Percentiles rank a stretch among this genome's conserved stretches.
phyloP scores from a whole-genome alignment of 2,888 invertebrate genomes.

The Epistrophe grossulariae region DNA sequence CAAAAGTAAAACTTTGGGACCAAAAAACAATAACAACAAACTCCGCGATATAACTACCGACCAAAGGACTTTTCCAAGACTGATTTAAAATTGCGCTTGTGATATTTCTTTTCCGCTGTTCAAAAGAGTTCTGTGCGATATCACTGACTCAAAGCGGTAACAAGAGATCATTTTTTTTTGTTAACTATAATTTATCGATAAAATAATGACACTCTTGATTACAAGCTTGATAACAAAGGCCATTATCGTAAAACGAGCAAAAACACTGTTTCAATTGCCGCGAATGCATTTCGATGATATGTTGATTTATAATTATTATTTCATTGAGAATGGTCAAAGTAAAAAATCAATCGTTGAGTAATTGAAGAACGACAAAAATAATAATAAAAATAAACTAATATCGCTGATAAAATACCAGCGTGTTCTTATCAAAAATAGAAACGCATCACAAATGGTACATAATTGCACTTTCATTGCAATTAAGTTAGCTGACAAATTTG shows the following conservation, averaged over 20 bases:
- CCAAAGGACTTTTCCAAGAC: conserved; percentile 27
- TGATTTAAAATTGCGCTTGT: conserved; percentile 10
- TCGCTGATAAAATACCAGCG: conserved; percentile 23
- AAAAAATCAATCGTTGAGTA: background rate
- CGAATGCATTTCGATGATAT: conserved; percentile 54
- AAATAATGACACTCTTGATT: conserved; percentile 70
- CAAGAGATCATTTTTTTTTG: conserved; percentile 17
- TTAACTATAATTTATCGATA: conserved; percentile 67
- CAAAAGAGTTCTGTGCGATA: conserved; percentile 22
- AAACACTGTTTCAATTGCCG: conserved; percentile 33
- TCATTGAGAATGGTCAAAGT: conserved; percentile 57
- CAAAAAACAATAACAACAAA: background rate
- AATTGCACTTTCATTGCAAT: conserved; percentile 51
- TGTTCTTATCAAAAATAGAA: conserved; percentile 11
- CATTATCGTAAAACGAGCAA: conserved; percentile 63
- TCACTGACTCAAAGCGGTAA: conserved; percentile 29
- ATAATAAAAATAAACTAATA: no score
- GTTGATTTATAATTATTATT: conserved; percentile 11
- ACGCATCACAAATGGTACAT: background rate
- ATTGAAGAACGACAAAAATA: background rate
- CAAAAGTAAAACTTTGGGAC: background rate
- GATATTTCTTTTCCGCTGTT: conserved; percentile 21
- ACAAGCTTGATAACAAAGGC: conserved; percentile 65
- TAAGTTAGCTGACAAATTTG: background rate
- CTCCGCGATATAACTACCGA: conserved; percentile 32